phyloP scores from a whole-genome alignment of 2,113 vertebrate species.

The Leiothrix lutea region DNA sequence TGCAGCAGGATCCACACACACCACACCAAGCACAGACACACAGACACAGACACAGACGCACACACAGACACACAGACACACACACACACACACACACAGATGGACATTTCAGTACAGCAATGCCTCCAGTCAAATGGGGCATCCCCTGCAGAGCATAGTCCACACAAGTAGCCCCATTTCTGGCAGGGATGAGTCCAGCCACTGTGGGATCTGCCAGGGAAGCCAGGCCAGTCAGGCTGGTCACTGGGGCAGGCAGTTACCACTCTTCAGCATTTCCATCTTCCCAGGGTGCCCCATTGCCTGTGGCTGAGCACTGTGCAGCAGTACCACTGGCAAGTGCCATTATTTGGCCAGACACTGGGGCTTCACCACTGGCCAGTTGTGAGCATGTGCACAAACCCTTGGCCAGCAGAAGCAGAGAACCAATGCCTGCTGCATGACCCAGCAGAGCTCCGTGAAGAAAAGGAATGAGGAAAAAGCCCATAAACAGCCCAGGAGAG shows the following conservation, averaged over 20 bases:
- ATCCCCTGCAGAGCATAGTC: fast-evolving
- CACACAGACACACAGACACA: constrained; percentile 19
- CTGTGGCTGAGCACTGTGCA: not conserved
- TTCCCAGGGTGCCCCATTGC: not conserved
- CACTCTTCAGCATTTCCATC: not conserved
- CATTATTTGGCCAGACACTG: not conserved
- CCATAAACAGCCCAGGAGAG: not conserved
- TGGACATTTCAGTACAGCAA: not conserved
- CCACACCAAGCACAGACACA: not conserved
- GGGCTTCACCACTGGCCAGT: not conserved
- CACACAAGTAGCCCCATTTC: not conserved
- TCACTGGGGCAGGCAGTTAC: not conserved
- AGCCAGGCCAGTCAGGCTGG: not conserved
- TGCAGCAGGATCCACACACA: not conserved
- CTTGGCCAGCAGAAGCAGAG: not conserved
- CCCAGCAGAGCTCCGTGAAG: not conserved
- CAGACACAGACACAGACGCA: not conserved
- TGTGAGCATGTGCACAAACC: not conserved
- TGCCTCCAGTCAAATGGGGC: fast-evolving
- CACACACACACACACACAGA: not conserved
- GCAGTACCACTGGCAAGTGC: fast-evolving
- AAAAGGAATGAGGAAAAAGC: not conserved
- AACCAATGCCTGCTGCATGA: not conserved
- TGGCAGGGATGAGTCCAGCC: not conserved
- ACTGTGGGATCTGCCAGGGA: not conserved